Evolutionary conservation across 2,797 vertebrate genomes (phyloP), one percentile per base, ranked within the genome.

Genomic region (Mionectes olivaceus): DNA sequence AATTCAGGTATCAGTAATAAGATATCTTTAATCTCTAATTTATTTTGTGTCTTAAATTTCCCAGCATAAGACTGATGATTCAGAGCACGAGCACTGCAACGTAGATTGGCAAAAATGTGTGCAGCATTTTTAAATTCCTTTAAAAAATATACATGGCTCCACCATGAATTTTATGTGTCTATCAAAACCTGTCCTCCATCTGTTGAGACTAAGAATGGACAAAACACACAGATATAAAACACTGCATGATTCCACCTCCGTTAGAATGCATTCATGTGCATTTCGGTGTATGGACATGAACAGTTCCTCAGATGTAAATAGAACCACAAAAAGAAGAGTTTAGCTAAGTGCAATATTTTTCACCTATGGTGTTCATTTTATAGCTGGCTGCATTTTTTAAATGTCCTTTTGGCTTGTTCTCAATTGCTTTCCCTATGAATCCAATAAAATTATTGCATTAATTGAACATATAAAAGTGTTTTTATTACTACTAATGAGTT

Each of bases 171-270:
- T 83, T 33, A 75, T 32, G 9, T 52, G 11, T 32, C 44, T 50
- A 4, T 25, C 47, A 82, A 63, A 65, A 19, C 23, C 24, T 50
- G 32, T 19, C 12, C 23, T 80, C 17, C 12, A 35, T 64, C 71
- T 86, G 19, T 25, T 77, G 49, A 37, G 2, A 68, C 16, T 64
- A 50, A 77, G 28, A 30, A 60, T 71, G 53, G 10, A 18, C 11
- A 81, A 67, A 81, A 23, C 6, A 53, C 5, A 47, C 0, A 1
- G 21, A 87, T 24, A 64, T 27, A 60, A 83, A 75, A 35, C 11
- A 65, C 5, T 4, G 0, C 2, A 2, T 15, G 6, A 60, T 56
- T 65, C 49, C 11, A 35, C 18, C 46, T 56, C 25, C 5, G 24
- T n/a, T 70, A 39, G 61, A 56, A 28, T 35, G 4, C 11, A 17